Conservation (phyloP, 2,113 vertebrate species). For the Procavia capensis region DNA sequence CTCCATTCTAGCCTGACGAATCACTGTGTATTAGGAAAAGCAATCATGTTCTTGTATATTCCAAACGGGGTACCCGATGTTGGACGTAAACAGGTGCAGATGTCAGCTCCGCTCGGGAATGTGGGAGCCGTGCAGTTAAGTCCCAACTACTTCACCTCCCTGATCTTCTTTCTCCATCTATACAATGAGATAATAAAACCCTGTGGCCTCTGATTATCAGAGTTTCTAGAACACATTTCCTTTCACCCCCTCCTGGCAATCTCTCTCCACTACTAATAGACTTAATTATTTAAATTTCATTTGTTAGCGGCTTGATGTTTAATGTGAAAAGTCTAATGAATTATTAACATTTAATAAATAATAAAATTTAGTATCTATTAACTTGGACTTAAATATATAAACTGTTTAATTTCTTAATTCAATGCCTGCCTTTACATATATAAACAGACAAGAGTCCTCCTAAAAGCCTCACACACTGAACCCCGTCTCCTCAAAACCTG, state of each 20-base stretch:
- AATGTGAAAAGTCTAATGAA: conserved; percentile 64
- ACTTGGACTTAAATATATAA: conserved; percentile 60
- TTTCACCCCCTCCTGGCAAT: background rate
- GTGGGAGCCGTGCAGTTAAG: rapidly evolving
- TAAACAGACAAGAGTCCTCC: background rate
- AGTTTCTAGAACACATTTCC: background rate
- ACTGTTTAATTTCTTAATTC: conserved; percentile 57
- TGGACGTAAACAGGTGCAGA: rapidly evolving
- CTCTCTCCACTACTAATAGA: conserved; percentile 59
- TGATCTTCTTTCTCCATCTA: rapidly evolving
- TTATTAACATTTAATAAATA: conserved; percentile 75
- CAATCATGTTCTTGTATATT: rapidly evolving
- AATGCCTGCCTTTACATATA: too few relatives aligned
- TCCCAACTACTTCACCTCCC: background rate
- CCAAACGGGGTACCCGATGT: rapidly evolving
- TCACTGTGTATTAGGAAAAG: rapidly evolving
- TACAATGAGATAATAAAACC: background rate
- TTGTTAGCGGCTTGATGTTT: conserved; percentile 66
- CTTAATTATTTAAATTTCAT: conserved; percentile 77
- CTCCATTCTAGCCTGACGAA: rapidly evolving
- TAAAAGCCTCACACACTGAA: too few relatives aligned
- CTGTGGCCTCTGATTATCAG: background rate
- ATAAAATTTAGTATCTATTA: conserved; percentile 69
- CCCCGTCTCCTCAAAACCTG: rapidly evolving
- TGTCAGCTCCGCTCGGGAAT: background rate